Percentiles rank a stretch among this genome's conserved stretches.
Evolutionary conservation across 2,797 vertebrate species (phyloP).

Genomic region (Oreonectes daqikongensis): DNA sequence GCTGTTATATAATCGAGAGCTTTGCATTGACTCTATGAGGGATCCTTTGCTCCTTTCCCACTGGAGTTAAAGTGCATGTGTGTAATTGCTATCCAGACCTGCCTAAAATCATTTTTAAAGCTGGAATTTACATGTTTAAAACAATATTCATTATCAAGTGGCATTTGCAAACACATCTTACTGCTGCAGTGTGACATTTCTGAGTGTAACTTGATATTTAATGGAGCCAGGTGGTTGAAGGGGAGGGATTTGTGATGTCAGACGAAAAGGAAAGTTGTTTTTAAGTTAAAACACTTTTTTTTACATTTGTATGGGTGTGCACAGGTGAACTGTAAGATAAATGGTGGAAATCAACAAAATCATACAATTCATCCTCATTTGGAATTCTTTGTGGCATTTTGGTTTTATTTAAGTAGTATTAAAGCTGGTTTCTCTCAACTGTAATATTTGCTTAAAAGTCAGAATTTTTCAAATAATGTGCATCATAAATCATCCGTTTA

Average conservation of each 20-base stretch:
- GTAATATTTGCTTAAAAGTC: not conserved
- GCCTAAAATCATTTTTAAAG: not conserved
- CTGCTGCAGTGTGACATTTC: constrained; percentile 9
- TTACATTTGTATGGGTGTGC: not conserved
- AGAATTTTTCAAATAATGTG: no score
- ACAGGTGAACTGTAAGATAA: not conserved
- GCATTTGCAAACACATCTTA: constrained; percentile 4
- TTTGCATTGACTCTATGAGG: not conserved
- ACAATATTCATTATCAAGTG: not conserved
- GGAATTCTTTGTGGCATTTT: no score
- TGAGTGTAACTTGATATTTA: not conserved
- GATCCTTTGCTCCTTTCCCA: constrained; percentile 1
- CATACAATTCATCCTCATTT: no score
- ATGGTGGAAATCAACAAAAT: not conserved
- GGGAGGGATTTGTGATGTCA: not conserved
- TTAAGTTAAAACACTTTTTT: no score
- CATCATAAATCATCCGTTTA: no score
- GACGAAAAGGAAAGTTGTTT: not conserved
- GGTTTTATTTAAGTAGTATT: no score
- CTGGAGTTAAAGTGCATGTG: not conserved
- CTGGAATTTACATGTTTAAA: constrained; percentile 11
- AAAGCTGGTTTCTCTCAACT: not conserved
- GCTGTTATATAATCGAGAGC: constrained; percentile 6
- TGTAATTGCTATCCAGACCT: not conserved
- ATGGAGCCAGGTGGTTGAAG: not conserved